phyloP scores from a whole-genome alignment of 2,888 invertebrate genomes.

The Lamellibrachia columna region DNA sequence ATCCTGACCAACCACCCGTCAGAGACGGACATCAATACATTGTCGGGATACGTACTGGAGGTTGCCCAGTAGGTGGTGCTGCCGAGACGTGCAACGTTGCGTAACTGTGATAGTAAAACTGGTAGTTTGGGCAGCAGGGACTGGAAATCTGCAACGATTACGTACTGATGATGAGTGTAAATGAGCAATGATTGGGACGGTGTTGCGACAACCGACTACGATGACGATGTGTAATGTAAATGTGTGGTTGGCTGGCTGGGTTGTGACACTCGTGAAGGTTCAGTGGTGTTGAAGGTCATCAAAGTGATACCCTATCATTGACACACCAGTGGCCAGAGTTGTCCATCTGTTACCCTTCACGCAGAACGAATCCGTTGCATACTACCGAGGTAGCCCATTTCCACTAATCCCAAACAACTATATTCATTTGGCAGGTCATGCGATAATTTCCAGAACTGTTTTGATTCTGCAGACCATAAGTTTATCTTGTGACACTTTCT shows the following conservation, averaged over 20 bases:
- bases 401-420: neutral
- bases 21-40: neutral
- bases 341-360: neutral
- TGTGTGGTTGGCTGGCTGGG: neutral
- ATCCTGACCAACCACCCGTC: neutral
- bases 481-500: neutral
- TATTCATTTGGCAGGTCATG: neutral
- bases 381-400: neutral
- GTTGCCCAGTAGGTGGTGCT: constrained; percentile 4
- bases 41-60: neutral
- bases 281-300: neutral
- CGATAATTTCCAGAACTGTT: neutral
- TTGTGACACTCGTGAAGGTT: neutral
- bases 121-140: neutral
- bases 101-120: neutral
- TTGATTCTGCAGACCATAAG: neutral
- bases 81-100: neutral
- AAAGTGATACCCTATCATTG: neutral
- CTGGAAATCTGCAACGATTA: neutral
- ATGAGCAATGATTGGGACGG: neutral
- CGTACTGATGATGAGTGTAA: neutral
- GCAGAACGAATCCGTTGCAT: neutral
- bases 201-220: neutral
- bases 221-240: neutral
- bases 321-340: neutral